Evolutionary conservation across 2,113 vertebrate genomes (phyloP), one percentile per base, ranked within the genome.

Genomic region (Rattus rattus): DNA sequence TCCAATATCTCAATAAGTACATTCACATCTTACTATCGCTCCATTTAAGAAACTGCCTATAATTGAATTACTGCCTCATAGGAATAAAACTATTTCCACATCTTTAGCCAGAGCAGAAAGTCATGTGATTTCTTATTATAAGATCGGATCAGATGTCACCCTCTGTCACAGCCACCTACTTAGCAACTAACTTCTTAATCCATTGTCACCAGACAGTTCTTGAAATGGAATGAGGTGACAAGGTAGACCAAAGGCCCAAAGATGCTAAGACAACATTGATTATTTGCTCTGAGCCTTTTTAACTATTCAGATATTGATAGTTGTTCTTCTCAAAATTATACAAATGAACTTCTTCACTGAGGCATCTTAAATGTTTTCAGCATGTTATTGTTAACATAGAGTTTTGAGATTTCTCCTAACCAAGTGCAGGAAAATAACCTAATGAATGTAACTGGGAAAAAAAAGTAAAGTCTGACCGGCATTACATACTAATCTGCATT

Each of bases 401-500:
- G 16, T 63, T 90, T 97, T 73, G 3, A 95, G 97, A 22, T 33
- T 36, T 67, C 1, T 88, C 26, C 33, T 9, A 88, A 70, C 65
- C 36, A 79, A 0, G 47, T 86, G n/a, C 1, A 83, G 20, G 94
- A 91, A 36, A 69, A 7, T 79, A 70, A 94, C 69, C 5, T 72
- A 14, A 7, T 81, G 79, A 65, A 39, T 96, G 88, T 92, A 88
- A 97, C 20, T 85, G 14, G 63, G 43, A 28, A 96, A 97, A 85
- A 67, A 3, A 36, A 69, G 94, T 75, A 8, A 97, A 98, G 16
- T 75, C 59, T 63, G 96, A 84, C 81, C 8, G 90, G 22, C 81
- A 93, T 4, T 67, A 97, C 75, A 19, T 43, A 28, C 4, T 87
- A n/a, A 94, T 91, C 96, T 94, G 87, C 70, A 54, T 96, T 98